phyloP scores from a whole-genome alignment of 1,140 invertebrate genomes.

The Eubasilissa regina region DNA sequence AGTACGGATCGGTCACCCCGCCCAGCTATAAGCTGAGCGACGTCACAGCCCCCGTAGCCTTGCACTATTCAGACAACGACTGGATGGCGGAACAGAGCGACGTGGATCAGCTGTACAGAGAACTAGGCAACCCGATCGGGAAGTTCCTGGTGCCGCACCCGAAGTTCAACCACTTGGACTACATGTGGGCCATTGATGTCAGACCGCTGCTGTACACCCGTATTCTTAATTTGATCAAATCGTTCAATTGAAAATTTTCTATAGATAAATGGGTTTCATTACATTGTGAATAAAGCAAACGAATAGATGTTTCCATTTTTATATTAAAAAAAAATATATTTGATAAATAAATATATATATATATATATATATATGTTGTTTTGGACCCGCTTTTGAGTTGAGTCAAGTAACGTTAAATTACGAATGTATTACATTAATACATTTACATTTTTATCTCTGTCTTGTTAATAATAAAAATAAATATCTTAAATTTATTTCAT shows the following conservation, averaged over 20 bases:
- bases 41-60: conserved; percentile 76
- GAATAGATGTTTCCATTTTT: neutral
- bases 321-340: too few relatives aligned
- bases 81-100: conserved; percentile 73
- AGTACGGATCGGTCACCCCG: conserved; percentile 70
- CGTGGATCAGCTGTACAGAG: conserved; percentile 66
- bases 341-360: too few relatives aligned
- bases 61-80: conserved; percentile 82
- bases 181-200: conserved; percentile 77
- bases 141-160: conserved; percentile 73
- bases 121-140: conserved; percentile 72
- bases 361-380: too few relatives aligned
- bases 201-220: conserved; percentile 74
- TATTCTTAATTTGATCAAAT: conserved; percentile 72
- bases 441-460: too few relatives aligned
- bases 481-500: too few relatives aligned
- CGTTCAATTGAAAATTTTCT: conserved; percentile 61
- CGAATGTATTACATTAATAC: conserved; percentile 32
- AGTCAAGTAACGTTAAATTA: too few relatives aligned
- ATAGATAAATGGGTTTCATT: neutral
- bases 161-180: conserved; percentile 79
- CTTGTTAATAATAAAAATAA: too few relatives aligned
- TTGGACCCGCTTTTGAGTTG: too few relatives aligned
- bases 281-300: neutral
- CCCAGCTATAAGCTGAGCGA: conserved; percentile 73